phyloP scores from a whole-genome alignment of 2,888 invertebrate species.

The Podabrus alpinus region DNA sequence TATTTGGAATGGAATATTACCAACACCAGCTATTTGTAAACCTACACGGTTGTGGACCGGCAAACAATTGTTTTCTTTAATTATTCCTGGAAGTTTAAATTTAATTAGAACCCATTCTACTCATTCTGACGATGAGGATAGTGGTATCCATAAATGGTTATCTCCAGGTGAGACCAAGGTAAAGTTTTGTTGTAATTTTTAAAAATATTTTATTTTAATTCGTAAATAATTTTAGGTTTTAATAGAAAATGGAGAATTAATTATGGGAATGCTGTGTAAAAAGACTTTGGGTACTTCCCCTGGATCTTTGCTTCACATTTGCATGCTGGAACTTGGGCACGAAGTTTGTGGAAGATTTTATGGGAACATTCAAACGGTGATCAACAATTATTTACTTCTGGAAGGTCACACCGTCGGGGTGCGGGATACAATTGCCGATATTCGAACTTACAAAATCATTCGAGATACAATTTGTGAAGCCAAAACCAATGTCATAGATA shows the following conservation, averaged over 20 bases:
- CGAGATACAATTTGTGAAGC: constrained; percentile 98
- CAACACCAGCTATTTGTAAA: constrained; percentile 95
- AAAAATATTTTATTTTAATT: neutral
- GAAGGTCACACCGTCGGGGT: constrained; percentile 98
- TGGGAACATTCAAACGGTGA: constrained; percentile 98
- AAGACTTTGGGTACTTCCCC: constrained; percentile 96
- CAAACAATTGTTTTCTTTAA: constrained; percentile 95
- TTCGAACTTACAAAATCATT: constrained; percentile 96
- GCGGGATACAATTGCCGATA: constrained; percentile 99
- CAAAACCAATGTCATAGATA: constrained; percentile 98
- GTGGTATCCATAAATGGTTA: constrained; percentile 98
- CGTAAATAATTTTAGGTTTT: constrained; percentile 68
- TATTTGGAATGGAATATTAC: constrained; percentile 99
- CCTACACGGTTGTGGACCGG: constrained; percentile 97
- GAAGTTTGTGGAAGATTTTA: constrained; percentile 95
- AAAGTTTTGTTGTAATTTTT: too few species aligned
- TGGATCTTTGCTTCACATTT: constrained; percentile 95
- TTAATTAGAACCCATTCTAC: constrained; percentile 97
- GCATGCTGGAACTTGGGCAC: constrained; percentile 95
- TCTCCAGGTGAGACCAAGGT: constrained; percentile 98
- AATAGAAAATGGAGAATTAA: constrained; percentile 96
- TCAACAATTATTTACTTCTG: constrained; percentile 96
- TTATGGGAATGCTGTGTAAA: constrained; percentile 99
- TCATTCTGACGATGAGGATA: constrained; percentile 99
- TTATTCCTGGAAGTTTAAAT: constrained; percentile 98